A percentile compares a stretch with the other conserved stretches of the same genome.
phyloP scores from a whole-genome alignment of 1,140 invertebrate species.

The Drosophila athabasca region DNA sequence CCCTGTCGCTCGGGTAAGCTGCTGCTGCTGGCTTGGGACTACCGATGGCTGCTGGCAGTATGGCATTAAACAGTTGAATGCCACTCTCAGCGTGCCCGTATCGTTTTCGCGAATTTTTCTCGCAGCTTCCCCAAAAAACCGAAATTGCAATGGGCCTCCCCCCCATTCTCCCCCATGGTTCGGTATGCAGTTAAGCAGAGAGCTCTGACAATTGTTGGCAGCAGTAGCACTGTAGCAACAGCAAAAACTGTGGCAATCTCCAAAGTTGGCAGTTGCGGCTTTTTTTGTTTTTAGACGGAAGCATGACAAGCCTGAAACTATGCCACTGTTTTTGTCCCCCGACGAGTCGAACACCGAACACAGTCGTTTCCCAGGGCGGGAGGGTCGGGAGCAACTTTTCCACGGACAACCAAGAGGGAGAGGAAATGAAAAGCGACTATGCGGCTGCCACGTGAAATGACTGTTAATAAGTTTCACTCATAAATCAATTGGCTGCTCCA shows the following conservation, averaged over 20 bases:
- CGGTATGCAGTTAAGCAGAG: conserved; percentile 59
- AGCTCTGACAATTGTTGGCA: conserved; percentile 37
- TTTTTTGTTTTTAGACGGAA: conserved; percentile 40
- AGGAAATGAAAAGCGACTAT: conserved; percentile 16
- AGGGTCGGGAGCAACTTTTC: conserved; percentile 28
- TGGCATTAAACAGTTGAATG: conserved; percentile 66
- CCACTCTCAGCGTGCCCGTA: conserved; percentile 37
- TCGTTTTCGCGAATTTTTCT: conserved; percentile 44
- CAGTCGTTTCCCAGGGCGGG: conserved; percentile 19
- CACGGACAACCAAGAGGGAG: conserved; percentile 1
- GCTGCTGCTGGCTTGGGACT: not conserved
- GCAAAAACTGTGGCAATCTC: conserved; percentile 51
- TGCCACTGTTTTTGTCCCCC: conserved; percentile 43
- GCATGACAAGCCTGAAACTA: conserved; percentile 54
- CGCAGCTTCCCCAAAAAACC: conserved; percentile 21
- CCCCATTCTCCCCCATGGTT: conserved; percentile 18
- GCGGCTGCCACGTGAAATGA: conserved; percentile 27
- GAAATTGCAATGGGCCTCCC: conserved; percentile 31
- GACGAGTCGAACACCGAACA: conserved; percentile 19
- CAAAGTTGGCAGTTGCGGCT: conserved; percentile 43
- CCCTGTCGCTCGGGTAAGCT: conserved; percentile 53
- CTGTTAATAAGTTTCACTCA: conserved; percentile 58
- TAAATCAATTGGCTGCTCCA: conserved; percentile 62
- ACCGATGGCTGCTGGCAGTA: conserved; percentile 14
- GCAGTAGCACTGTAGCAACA: not conserved